Evolutionary conservation across 2,888 invertebrate species (phyloP).

Genomic region (Himalopsyche tibetana): DNA sequence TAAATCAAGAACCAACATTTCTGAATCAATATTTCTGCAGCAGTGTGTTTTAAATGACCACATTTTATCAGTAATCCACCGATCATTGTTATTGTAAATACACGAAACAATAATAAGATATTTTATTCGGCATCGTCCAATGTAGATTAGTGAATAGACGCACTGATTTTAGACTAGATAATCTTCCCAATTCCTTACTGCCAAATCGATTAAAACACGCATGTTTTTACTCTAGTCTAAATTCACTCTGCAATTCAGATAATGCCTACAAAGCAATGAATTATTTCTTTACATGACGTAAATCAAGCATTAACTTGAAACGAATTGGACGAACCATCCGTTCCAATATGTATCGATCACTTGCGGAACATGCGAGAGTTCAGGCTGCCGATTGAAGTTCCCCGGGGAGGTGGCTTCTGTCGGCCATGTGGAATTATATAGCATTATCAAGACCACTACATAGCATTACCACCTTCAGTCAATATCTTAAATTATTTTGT

Average conservation of each 20-base stretch:
- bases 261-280: not conserved
- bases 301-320: not conserved
- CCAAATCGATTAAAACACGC: slow-evolving; percentile 1
- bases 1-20: no score
- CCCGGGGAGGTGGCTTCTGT: not conserved
- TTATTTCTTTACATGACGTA: not conserved
- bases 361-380: not conserved
- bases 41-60: no score
- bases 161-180: no score
- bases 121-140: no score
- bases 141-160: no score
- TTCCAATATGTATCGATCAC: slow-evolving; percentile 1
- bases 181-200: not conserved
- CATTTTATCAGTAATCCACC: no score
- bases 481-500: no score
- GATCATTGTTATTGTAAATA: no score
- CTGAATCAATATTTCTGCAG: no score
- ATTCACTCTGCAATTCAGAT: not conserved
- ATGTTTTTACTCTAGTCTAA: not conserved
- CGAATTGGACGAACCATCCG: not conserved
- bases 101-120: no score
- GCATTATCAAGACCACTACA: not conserved
- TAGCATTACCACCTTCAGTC: no score
- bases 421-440: not conserved
- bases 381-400: not conserved